Percentiles rank a stretch among this genome's conserved stretches.
Evolutionary conservation across 2,888 invertebrate genomes (phyloP).

Genomic region (Abrostola triplasia): DNA sequence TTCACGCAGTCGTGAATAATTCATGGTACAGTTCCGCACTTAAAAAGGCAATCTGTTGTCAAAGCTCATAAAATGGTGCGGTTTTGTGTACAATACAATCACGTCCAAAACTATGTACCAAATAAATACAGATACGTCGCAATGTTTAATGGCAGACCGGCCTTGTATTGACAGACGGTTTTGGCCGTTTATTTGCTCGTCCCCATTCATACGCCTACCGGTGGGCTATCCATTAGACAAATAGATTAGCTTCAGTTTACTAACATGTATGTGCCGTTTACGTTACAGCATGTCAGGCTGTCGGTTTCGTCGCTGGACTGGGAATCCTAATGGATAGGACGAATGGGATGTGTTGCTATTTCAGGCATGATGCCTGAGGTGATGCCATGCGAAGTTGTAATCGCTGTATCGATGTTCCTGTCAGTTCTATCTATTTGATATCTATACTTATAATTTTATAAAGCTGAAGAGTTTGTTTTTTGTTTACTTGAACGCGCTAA

Average conservation of each 20-base stretch:
- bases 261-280: neutral
- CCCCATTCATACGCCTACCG: slow-evolving; percentile 32
- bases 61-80: slow-evolving; percentile 69
- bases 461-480: no score
- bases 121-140: slow-evolving; percentile 39
- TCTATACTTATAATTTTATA: no score
- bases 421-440: no score
- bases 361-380: no score
- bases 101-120: slow-evolving; percentile 35
- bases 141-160: slow-evolving; percentile 34
- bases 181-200: slow-evolving; percentile 34
- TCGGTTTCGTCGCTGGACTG: neutral
- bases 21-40: slow-evolving; percentile 76
- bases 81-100: slow-evolving; percentile 59
- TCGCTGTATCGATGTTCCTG: no score
- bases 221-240: slow-evolving; percentile 37
- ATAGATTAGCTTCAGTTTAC: slow-evolving; percentile 36
- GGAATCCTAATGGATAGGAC: no score
- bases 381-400: no score
- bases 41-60: slow-evolving; percentile 78
- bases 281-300: neutral
- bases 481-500: no score
- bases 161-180: slow-evolving; percentile 47
- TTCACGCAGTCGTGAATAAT: slow-evolving; percentile 76
- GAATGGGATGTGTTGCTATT: no score